phyloP scores from a whole-genome alignment of 2,113 vertebrate species.

The Paratilapia polleni region DNA sequence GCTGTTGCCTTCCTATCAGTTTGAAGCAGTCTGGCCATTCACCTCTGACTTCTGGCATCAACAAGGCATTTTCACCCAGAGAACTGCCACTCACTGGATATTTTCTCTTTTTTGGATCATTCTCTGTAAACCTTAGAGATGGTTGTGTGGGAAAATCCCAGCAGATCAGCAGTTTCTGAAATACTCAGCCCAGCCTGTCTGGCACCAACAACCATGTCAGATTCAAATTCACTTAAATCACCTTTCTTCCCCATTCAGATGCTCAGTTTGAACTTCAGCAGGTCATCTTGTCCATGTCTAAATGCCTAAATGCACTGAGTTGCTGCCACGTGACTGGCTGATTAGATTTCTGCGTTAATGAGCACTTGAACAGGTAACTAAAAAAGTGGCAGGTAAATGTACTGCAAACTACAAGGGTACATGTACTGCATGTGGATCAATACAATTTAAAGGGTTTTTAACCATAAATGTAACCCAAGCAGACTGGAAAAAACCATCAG shows the following conservation, averaged over 20 bases:
- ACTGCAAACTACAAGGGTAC: not conserved
- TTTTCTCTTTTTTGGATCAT: not conserved
- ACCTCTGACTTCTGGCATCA: no score
- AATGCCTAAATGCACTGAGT: not conserved
- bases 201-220: not conserved
- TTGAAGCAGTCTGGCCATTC: no score
- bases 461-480: not conserved
- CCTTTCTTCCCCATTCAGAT: not conserved
- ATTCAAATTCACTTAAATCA: not conserved
- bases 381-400: not conserved
- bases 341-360: not conserved
- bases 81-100: not conserved
- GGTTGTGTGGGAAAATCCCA: not conserved
- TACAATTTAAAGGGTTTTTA: not conserved
- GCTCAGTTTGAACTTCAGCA: not conserved
- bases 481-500: not conserved
- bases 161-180: not conserved
- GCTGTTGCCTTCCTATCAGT: not conserved
- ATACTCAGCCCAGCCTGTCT: not conserved
- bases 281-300: not conserved
- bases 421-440: not conserved
- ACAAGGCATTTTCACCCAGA: no score
- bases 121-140: not conserved
- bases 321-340: not conserved
- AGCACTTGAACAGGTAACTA: not conserved